Base-by-base conservation (phyloP, 30 jellyfish, hydroid and myxozoan species). In the Aurelia sp. region DNA sequence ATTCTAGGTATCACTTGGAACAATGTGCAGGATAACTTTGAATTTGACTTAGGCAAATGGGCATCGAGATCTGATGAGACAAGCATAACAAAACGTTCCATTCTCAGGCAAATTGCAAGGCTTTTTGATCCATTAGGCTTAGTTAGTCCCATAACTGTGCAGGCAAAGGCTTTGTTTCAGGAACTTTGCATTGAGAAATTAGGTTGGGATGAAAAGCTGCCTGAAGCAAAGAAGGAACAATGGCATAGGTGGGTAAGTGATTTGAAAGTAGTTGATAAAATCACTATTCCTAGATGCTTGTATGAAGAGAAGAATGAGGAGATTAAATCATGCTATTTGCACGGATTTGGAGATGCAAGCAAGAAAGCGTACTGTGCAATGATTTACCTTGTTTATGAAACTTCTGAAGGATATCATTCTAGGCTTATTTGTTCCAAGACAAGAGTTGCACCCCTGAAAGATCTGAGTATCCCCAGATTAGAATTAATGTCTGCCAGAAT, bases 381-480 rank as follows among this genome's bases (percentile, higher is more conserved):
- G 19, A 75, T 75, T 31, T 75, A 75, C 63, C 30, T 75, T 9
- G 27, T 16, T 20, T 17, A 48, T 55, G 47, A 18, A 8, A 75
- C 73, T n/a, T 22, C 17, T 31, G 58, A 55, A 6, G 59, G 74
- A 3, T n/a, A 31, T 10, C 16, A 75, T 18, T n/a, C 58, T 41
- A 75, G 16, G 24, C 31, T 21, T 17, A n/a, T 75, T 17, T 48
- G 74, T 3, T 52, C 74, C 8, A 78, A 78, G 40, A 33, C 89
- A 41, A 61, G 89, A 78, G 89, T 78, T 18, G 62, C 89, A 59
- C 89, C 89, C 13, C 38, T 47, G 70, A 78, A 78, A 50, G 53
- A 18, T 17, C 30, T 64, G 68, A 22, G 77, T n/a, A 78, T 78
- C 19, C 89, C 89, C 40, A 30, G 89, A 78, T 50, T 78, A 38